Evolutionary conservation across 2,888 invertebrate species (phyloP), one percentile per base, ranked within the genome.

Genomic region (Spicauda simplicius): DNA sequence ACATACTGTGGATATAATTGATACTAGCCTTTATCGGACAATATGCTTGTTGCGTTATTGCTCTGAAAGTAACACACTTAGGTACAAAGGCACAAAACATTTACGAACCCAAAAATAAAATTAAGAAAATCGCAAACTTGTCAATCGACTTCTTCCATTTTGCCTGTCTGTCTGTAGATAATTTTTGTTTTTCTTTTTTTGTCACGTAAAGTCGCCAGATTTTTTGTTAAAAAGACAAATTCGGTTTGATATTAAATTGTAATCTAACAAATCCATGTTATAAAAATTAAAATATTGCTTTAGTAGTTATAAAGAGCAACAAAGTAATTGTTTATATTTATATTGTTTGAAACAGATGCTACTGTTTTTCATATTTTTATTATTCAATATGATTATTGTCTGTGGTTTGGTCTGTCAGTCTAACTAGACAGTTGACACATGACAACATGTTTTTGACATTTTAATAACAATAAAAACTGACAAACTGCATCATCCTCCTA

Each of bases 81-180:
- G 75, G 74, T 79, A 84, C 81, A 84, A 85, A 84, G 81, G 78
- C 79, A 85, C 75, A 80, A 83, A 83, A 72, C 72, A 74, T 80
- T 82, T 80, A 74, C 82, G 81, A 78, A 83, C 82, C 88, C 89
- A 88, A 89, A 90, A 91, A 87, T 91, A 88, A 75, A 90, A 88
- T 87, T 88, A 85, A 78, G 87, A 90, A 87, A 88, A 87, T 89
- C 83, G 85, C 87, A 88, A 82, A 88, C 86, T 84, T 91, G 92
- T 92, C 93, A 93, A 82, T 83, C 83, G 80, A 72, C 83, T 80
- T 86, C 92, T 91, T 90, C 93, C 93, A 93, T 93, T 91, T 92
- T 91, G 82, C 79, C 84, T 74, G 61, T 91, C 91, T 91, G 82
- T 78, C 83, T 74, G 83, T 85, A 88, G 87, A 88, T 81, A 79